Evolutionary conservation across 2,888 invertebrate species (phyloP), one percentile per base, ranked within the genome.

Genomic region (Oligia strigilis): DNA sequence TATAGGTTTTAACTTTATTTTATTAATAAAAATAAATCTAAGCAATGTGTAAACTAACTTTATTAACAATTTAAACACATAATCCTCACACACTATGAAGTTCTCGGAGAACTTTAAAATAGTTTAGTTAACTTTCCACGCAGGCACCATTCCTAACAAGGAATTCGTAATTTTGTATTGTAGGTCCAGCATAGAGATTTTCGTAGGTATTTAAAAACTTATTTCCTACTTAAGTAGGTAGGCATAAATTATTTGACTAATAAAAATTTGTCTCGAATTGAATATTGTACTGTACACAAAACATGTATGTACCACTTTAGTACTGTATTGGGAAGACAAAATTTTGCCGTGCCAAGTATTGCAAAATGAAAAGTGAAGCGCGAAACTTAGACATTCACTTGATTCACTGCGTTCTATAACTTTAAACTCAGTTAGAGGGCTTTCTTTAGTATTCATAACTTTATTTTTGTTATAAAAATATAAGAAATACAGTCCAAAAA

Each of bases 331-430:
- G 5, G 13, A 82, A 72, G 14, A 52, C 19, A n/a, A 5, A 11
- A 62, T n/a, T 64, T 29, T 58, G 13, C 13, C 29, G 9, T 58
- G 46, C 83, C 58, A 77, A 65, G 14, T 43, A 83, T n/a, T 80
- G 40, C 55, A 83, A 77, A 83, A 23, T 66, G 40, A 65, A 49
- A 83, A 75, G n/a, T 60, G 29, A 72, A 55, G 77, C 58, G 78
- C 40, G n/a, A 52, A 77, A 66, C 58, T 78, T 66, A 77, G 83
- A 77, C 46, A 36, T 11, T 49, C 46, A 23, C 5, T 46, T 36
- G 29, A 49, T 46, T 46, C 36, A 62, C 36, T 65, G 11, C 19
- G 55, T 55, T 5, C 0, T n/a, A 1, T 2, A 83, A 23, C 52
- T 55, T 77, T 46, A 6, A 23, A 19, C 43, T 78, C 9, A 6